A percentile compares a stretch with the other conserved stretches of the same genome.
phyloP scores from a whole-genome alignment of 2,113 vertebrate species.

The Petroica traversi region DNA sequence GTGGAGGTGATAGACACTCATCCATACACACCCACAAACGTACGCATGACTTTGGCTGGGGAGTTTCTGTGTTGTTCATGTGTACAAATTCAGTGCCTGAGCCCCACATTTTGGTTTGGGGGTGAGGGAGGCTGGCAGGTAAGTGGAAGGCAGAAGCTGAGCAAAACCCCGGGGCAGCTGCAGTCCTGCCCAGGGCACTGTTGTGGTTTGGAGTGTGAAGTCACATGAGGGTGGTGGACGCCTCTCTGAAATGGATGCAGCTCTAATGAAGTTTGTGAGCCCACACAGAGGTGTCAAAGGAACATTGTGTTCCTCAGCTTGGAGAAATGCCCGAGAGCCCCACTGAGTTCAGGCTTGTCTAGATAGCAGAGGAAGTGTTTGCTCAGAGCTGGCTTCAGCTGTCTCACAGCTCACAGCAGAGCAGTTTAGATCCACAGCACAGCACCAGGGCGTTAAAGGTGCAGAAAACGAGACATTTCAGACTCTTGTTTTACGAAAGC shows the following conservation, averaged over 20 bases:
- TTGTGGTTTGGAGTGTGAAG: neutral
- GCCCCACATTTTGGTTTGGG: neutral
- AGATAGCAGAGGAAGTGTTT: slow-evolving; percentile 5
- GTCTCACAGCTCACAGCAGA: neutral
- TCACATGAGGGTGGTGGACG: neutral
- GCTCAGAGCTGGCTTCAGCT: neutral
- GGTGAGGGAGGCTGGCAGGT: neutral
- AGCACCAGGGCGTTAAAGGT: neutral
- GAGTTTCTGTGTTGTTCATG: neutral
- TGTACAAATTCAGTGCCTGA: neutral
- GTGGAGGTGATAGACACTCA: neutral
- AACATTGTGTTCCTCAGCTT: slow-evolving; percentile 27
- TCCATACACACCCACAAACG: too few species aligned
- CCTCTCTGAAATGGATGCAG: neutral
- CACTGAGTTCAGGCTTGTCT: neutral
- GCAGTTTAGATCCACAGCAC: neutral
- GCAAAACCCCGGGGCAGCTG: neutral
- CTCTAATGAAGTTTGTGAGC: neutral
- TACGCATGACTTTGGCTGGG: neutral
- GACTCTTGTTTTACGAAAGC: neutral
- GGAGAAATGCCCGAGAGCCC: slow-evolving; percentile 8
- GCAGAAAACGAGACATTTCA: neutral
- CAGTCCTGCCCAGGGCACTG: neutral
- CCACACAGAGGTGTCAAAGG: neutral
- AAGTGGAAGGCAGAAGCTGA: neutral